Evolutionary conservation across 2,888 invertebrate genomes (phyloP).

Genomic region (Eupsilia transversa): DNA sequence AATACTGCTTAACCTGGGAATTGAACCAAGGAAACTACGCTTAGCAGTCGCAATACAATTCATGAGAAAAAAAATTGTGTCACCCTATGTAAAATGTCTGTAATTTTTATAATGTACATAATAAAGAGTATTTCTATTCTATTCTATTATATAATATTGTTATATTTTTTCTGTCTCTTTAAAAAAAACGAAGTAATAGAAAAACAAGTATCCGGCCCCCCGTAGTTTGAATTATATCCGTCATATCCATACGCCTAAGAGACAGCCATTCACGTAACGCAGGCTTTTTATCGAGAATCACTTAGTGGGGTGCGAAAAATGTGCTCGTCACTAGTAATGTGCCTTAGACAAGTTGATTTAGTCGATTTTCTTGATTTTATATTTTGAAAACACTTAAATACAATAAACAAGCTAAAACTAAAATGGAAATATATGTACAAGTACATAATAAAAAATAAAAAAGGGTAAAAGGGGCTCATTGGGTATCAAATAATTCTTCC

Average conservation of each 20-base stretch:
- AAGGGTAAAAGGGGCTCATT: no score
- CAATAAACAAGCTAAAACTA: no score
- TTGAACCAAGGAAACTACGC: neutral
- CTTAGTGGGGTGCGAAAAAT: conserved; percentile 69
- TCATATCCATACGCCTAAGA: conserved; percentile 64
- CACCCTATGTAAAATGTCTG: no score
- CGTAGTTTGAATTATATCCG: conserved; percentile 63
- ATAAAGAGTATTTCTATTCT: no score
- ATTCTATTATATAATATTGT: no score
- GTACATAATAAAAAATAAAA: no score
- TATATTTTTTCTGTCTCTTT: neutral
- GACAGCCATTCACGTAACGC: conserved; percentile 64
- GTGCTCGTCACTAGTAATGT: conserved; percentile 52
- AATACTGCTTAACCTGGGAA: neutral
- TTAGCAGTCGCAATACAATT: neutral
- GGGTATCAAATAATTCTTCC: no score
- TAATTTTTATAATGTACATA: no score
- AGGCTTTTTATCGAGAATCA: conserved; percentile 68
- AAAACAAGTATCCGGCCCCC: conserved; percentile 21
- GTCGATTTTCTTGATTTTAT: conserved; percentile 17
- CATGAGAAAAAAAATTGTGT: no score
- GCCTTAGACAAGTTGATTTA: conserved; percentile 9
- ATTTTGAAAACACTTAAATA: no score
- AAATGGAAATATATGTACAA: no score
- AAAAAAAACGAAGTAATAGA: neutral